Evolutionary conservation across 2,113 vertebrate genomes (phyloP).

Genomic region (Actenoides hombroni): DNA sequence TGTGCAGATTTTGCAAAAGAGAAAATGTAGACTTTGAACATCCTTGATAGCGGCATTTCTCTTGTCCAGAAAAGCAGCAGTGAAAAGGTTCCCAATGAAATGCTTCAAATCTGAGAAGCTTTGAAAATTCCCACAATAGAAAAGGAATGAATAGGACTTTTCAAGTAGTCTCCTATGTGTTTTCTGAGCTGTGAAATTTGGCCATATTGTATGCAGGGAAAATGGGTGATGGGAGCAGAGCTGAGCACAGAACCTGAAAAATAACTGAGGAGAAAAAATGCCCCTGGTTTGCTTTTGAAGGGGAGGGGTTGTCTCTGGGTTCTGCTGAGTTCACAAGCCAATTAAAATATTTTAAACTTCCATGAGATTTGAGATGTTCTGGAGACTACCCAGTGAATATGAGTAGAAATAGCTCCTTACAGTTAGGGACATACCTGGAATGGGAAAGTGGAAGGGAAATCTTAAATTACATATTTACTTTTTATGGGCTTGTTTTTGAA

Average conservation of each 20-base stretch:
- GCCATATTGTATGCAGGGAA: background rate
- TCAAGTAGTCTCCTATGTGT: constrained; percentile 20
- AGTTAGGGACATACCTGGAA: background rate
- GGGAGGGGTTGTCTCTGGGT: background rate
- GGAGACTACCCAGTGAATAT: background rate
- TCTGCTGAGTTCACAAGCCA: constrained; percentile 13
- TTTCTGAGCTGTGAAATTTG: constrained; percentile 38
- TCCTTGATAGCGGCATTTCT: constrained; percentile 33
- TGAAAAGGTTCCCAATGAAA: constrained; percentile 38
- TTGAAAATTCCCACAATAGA: constrained; percentile 51
- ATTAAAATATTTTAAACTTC: constrained; percentile 13
- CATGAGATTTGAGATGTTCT: background rate
- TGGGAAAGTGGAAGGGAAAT: constrained; percentile 10
- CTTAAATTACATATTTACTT: constrained; percentile 55
- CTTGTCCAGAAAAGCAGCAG: constrained; percentile 57
- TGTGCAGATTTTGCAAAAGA: constrained; percentile 32
- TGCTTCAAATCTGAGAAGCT: constrained; percentile 41
- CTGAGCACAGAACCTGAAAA: background rate
- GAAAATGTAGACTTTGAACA: constrained; percentile 10
- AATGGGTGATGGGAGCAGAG: background rate
- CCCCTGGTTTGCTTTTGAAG: constrained; percentile 2
- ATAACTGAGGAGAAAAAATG: background rate
- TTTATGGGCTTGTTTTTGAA: constrained; percentile 50
- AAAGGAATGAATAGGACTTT: constrained; percentile 47
- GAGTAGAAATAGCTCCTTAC: background rate